Evolutionary conservation across 2,113 vertebrate genomes (phyloP), one percentile per base, ranked within the genome.

Genomic region (Petaurus breviceps): DNA sequence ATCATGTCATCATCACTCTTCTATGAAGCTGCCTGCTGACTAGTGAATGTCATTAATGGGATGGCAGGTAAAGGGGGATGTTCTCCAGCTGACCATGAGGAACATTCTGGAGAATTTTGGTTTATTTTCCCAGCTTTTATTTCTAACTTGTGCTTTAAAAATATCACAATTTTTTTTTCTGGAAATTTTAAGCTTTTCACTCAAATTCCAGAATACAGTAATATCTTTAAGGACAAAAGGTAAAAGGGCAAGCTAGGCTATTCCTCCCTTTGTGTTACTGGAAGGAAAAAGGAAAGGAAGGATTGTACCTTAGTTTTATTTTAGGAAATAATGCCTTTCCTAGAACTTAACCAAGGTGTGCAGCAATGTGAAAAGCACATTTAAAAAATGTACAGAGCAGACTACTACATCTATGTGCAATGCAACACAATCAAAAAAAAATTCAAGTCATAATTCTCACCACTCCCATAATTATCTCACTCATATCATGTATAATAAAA

Each of bases 391-490:
- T 98, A 99, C 98, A 98, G 98, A 99, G 99, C 99, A 97, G 98
- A 98, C 98, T 98, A 99, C 98, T 98, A 98, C 97, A 98, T 98
- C 99, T 99, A 99, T 99, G 99, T 99, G 99, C 99, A 99, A 99
- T 99, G 99, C 99, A 99, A 99, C 99, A 99, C 99, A 98, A 99
- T 99, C 98, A 97, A 98, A 99, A 98, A 96, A 98, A 93, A 98
- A 98, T 99, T 99, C 99, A 99, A 99, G 99, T 99, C 99, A 98
- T 99, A 98, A 98, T 99, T 98, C 98, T 98, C 97, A 98, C 98
- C 98, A 98, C 98, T 98, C 98, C 98, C 98, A 0, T 98, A 98
- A 98, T 99, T 98, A 98, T 97, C 99, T 98, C 98, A 99, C 98
- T 98, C 98, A 97, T 97, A 98, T 98, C 98, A 98, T 97, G 94